Conservation (phyloP, 2,113 vertebrate genomes). For the Seriola rivoliana region DNA sequence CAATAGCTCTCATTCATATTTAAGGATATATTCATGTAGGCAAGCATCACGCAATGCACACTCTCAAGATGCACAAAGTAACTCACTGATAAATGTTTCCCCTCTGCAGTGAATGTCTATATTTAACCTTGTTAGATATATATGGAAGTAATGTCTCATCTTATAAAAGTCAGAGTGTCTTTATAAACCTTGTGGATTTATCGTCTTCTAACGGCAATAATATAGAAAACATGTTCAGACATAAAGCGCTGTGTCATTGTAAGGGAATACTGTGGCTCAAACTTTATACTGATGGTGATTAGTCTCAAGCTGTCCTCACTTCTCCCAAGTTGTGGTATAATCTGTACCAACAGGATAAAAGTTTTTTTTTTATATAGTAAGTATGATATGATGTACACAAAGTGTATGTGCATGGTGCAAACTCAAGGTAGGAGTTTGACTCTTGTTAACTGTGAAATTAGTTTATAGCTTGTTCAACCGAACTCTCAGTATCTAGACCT, state of each 20-base stretch:
- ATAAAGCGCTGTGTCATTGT: not conserved
- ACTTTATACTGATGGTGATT: not conserved
- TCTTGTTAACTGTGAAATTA: not conserved
- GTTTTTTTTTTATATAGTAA: not conserved
- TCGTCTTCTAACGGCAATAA: not conserved
- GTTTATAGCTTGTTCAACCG: not conserved
- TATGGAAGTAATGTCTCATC: not conserved
- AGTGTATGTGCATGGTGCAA: not conserved
- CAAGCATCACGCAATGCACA: no score
- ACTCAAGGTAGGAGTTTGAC: not conserved
- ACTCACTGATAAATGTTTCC: not conserved
- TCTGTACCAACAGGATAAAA: not conserved
- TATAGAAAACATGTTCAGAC: conserved; percentile 1
- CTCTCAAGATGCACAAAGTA: not conserved
- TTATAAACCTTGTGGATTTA: conserved; percentile 17
- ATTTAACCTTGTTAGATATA: conserved; percentile 44
- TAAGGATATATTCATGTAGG: no score
- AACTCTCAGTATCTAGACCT: not conserved
- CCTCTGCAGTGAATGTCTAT: conserved; percentile 24
- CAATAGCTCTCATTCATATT: not conserved
- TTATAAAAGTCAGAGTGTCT: conserved; percentile 37
- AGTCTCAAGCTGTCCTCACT: not conserved
- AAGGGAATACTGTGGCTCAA: not conserved
- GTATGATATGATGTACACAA: not conserved
- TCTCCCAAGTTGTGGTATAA: not conserved